Conservation (phyloP, 2,797 vertebrate species). For the Acrossocheilus wenchowensis region DNA sequence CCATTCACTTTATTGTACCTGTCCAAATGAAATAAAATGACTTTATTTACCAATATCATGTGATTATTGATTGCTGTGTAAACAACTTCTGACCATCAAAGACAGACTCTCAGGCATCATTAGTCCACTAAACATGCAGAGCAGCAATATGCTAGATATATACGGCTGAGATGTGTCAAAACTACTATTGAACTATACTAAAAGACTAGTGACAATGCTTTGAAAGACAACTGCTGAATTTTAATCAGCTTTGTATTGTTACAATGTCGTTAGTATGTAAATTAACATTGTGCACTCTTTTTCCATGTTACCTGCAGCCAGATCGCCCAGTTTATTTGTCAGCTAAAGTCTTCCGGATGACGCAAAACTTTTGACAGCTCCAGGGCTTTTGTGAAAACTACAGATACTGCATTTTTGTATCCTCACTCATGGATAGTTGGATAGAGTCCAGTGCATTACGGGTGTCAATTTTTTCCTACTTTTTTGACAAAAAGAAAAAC, state of each 20-base stretch:
- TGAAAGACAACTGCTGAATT: not conserved
- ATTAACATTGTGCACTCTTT: not conserved
- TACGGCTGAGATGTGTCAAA: not conserved
- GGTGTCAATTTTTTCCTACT: not conserved
- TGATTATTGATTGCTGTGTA: not conserved
- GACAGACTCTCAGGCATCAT: not conserved
- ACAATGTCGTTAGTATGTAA: not conserved
- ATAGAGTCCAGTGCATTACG: not conserved
- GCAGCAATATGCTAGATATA: not conserved
- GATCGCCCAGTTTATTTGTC: not conserved
- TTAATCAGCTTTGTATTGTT: not conserved
- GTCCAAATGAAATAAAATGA: not conserved
- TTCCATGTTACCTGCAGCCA: not conserved
- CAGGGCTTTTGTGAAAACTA: slow-evolving; percentile 1
- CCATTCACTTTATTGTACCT: not conserved
- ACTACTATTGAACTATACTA: not conserved
- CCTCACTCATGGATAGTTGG: not conserved
- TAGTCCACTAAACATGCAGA: slow-evolving; percentile 4
- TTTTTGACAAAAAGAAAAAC: not conserved
- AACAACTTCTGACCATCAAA: not conserved
- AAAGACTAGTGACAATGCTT: not conserved
- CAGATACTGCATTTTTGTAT: not conserved
- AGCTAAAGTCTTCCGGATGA: not conserved
- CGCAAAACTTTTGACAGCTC: not conserved
- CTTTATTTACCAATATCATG: not conserved